Conservation (phyloP, 92 coral and sea anemone genomes). For the Micromussa lordhowensis region DNA sequence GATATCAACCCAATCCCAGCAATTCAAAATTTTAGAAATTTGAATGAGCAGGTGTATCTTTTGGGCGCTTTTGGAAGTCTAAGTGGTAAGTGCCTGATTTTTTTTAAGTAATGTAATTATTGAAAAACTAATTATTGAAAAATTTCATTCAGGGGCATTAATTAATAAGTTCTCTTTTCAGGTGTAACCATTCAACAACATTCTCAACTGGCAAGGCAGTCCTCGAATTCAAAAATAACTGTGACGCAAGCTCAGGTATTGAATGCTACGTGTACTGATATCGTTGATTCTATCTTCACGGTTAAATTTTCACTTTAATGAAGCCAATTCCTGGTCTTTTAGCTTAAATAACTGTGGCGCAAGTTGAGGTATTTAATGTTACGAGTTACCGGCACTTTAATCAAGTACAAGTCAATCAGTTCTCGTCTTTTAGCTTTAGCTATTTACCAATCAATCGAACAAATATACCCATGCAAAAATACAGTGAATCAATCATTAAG, state of each 20-base stretch:
- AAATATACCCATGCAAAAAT: no score
- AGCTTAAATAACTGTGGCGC: no score
- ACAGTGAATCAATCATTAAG: no score
- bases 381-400: no score
- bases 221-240: background rate
- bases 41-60: background rate
- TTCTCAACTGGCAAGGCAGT: background rate
- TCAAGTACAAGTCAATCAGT: no score
- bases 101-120: background rate
- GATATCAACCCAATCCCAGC: constrained; percentile 20
- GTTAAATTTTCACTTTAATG: background rate
- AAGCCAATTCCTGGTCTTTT: no score
- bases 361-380: no score
- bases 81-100: background rate
- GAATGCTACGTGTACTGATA: background rate
- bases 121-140: background rate
- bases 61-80: constrained; percentile 29
- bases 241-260: background rate
- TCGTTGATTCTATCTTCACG: background rate
- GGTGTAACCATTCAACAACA: background rate
- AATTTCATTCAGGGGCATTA: no score
- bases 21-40: background rate
- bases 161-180: no score
- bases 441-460: no score
- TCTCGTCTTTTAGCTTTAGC: no score